phyloP scores from a whole-genome alignment of 1,140 invertebrate species.

The Fragariocoptes setiger region DNA sequence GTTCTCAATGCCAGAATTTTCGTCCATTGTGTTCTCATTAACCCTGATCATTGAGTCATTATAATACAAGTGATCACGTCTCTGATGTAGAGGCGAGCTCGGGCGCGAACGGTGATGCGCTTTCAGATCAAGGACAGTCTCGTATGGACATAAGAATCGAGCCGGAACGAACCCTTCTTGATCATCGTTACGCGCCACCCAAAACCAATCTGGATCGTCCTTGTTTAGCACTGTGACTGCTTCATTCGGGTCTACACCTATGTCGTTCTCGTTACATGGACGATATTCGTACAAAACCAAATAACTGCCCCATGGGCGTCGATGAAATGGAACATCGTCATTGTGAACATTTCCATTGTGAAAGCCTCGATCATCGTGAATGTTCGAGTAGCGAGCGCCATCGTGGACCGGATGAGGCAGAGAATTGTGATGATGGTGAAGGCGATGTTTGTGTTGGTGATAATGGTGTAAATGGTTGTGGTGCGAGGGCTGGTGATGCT shows the following conservation, averaged over 20 bases:
- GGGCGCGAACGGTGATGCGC: too few species aligned
- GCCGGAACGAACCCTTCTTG: conserved; percentile 81
- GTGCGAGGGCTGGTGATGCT: not conserved
- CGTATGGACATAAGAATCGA: conserved; percentile 65
- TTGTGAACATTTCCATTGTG: conserved; percentile 1
- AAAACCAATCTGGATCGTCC: conserved; percentile 80
- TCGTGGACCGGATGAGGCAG: not conserved
- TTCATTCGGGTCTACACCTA: conserved; percentile 65
- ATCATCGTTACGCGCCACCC: conserved; percentile 61
- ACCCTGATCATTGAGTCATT: too few species aligned
- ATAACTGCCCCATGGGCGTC: conserved; percentile 65
- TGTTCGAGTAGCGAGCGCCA: conserved; percentile 5
- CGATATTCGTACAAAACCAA: conserved; percentile 74
- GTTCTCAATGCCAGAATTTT: too few species aligned
- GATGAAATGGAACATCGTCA: conserved; percentile 33
- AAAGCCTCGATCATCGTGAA: not conserved
- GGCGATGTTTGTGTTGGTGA: not conserved
- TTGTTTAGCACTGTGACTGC: conserved; percentile 72
- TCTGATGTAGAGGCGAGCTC: too few species aligned
- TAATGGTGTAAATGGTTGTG: not conserved
- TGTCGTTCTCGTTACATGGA: conserved; percentile 67
- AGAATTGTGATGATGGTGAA: not conserved
- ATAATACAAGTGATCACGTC: too few species aligned
- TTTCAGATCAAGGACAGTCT: conserved; percentile 43
- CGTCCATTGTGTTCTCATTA: too few species aligned